Conservation (phyloP, 2,113 vertebrate genomes). For the Sprattus sprattus region DNA sequence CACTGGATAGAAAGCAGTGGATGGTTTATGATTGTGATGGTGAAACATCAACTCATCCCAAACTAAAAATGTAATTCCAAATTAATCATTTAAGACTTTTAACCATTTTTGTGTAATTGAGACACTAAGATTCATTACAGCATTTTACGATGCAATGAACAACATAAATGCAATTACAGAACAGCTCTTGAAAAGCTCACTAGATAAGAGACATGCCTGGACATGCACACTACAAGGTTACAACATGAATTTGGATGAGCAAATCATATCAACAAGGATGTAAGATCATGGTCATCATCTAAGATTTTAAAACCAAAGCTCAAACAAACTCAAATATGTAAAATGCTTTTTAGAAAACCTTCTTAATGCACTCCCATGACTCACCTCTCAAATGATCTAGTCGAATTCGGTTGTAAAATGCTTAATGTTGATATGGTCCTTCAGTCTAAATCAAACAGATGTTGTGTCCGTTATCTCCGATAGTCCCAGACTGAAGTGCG, state of each 20-base stretch:
- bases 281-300: not conserved
- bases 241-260: not conserved
- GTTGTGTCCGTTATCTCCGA: constrained; percentile 3
- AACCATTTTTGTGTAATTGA: not conserved
- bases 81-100: not conserved
- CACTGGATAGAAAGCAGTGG: too few species aligned
- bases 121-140: not conserved
- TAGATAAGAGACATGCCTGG: not conserved
- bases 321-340: not conserved
- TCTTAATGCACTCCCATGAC: not conserved
- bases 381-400: not conserved
- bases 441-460: not conserved
- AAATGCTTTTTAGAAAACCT: not conserved
- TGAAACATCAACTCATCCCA: not conserved
- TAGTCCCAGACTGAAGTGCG: constrained; percentile 34
- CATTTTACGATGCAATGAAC: not conserved
- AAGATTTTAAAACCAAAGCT: too few species aligned
- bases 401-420: not conserved
- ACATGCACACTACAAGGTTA: not conserved
- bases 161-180: not conserved
- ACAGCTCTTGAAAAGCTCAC: not conserved
- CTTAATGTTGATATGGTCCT: not conserved
- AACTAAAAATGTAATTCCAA: not conserved
- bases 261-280: not conserved
- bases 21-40: too few species aligned